A percentile compares a stretch with the other conserved stretches of the same genome.
Conservation (phyloP, 2,113 vertebrate genomes). For the Accipiter cooperii region DNA sequence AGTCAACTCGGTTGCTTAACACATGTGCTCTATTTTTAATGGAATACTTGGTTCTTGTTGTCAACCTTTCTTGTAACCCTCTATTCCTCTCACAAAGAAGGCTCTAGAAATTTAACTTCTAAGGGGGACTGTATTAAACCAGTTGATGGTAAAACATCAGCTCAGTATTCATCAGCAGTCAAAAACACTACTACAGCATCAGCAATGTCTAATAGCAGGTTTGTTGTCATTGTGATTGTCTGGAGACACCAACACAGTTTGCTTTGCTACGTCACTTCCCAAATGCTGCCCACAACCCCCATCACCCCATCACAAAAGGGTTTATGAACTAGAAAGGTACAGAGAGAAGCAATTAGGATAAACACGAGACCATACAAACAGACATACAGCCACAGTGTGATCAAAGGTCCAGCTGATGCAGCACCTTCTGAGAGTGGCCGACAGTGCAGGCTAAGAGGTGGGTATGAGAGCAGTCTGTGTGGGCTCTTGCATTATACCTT, state of each 20-base stretch:
- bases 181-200: not conserved
- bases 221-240: not conserved
- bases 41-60: not conserved
- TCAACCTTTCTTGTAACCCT: not conserved
- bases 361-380: not conserved
- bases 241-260: not conserved
- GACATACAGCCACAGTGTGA: no score
- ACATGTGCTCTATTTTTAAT: not conserved
- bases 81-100: not conserved
- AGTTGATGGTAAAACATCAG: not conserved
- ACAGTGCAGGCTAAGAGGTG: not conserved
- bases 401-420: not conserved
- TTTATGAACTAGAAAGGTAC: not conserved
- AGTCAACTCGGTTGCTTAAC: not conserved
- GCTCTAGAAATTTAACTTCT: not conserved
- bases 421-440: not conserved
- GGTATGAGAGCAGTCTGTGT: no score
- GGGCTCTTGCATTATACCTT: not conserved
- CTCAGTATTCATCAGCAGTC: not conserved
- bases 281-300: not conserved
- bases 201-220: not conserved
- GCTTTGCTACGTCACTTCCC: not conserved
- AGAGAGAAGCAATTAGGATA: not conserved
- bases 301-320: not conserved
- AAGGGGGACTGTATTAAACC: not conserved